Evolutionary conservation across 2,113 vertebrate species (phyloP), one percentile per base, ranked within the genome.

Genomic region (Macquaria australasica): DNA sequence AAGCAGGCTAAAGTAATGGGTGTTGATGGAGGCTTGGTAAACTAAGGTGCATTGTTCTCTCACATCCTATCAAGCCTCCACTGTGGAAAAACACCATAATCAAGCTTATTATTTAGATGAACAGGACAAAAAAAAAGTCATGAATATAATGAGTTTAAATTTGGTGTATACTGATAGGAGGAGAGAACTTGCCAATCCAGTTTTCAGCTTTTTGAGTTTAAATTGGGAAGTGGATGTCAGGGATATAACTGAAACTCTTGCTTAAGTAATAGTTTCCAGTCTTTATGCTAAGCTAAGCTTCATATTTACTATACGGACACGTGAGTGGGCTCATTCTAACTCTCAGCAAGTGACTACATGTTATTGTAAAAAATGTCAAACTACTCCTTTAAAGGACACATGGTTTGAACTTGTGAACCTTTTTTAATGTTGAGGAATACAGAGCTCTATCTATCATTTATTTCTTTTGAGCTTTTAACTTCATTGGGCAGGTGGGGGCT

Each of bases 1-100:
- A 72, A 41, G 23, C 66, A 56, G 78, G 28, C 34, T 31, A 39
- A 67, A 79, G 55, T 16, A 66, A 48, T 53, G 5, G 67, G 14
- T 2, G 72, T 25, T 67, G 53, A 84, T 39, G 51, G 18, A 55
- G 84, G 14, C 53, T 4, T 9, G 62, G 14, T 53, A 0, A 51
- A 83, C 60, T 12, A 20, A 31, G 16, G 23, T 3, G 7, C 51
- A 34, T 15, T 73, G 45, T 77, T 77, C 15, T 55, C 50, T 71
- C 3, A 1, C 8, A 23, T 31, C 64, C 3, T 4, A 56, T 60
- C 43, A 53, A 45, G 18, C 23, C 37, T 34, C 39, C 18, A 18
- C 37, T 23, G 37, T 28, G 39, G 53, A 7, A 51, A 71, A n/a
- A 41, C 28, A 25, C 5, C 4, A 23, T 6, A 18, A 43, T 28